Evolutionary conservation across 2,113 vertebrate species (phyloP), one percentile per base, ranked within the genome.

Genomic region (Arenaria interpres): DNA sequence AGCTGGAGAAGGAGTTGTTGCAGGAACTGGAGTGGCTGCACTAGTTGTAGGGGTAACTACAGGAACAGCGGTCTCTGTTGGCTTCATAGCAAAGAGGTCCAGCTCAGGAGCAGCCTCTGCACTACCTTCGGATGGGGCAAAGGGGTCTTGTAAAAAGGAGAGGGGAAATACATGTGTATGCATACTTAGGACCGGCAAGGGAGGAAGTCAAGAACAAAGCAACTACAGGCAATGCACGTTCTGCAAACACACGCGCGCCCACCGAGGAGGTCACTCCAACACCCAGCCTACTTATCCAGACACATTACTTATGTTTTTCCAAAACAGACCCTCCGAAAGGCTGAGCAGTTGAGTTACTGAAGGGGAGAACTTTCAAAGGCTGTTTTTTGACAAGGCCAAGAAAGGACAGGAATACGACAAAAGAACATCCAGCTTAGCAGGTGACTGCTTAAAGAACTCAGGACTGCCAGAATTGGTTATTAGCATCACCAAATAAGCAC

Each of bases 1-100:
- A 96, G 98, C 98, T 98, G 99, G 98, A 98, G 98, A 98, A 98
- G 98, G 98, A 98, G 98, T 97, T 95, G 98, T 98, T 97, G 98
- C 97, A 97, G 98, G 96, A 98, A 98, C 97, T 95, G 98, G 98
- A 98, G 98, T 97, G 96, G 98, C 97, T 98, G 98, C 96, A 86
- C 98, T 98, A 98, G 98, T 98, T 97, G 98, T 98, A 97, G 98
- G 98, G 98, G 98, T 98, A 98, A 98, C 98, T 98, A 98, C 98
- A 97, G 99, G 98, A 97, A 98, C 98, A 97, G 98, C 98, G 96
- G 98, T 98, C 97, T 99, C 99, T 53, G 98, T 92, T 95, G 99
- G 99, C 98, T 98, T 99, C 99, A 99, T 99, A 96, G 99, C 99
- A 98, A 99, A 99, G 97, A 99, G 99, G 98, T 99, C 99, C 98